Base-by-base conservation (phyloP, 2,113 vertebrate genomes). In the Pontoporia blainvillei region DNA sequence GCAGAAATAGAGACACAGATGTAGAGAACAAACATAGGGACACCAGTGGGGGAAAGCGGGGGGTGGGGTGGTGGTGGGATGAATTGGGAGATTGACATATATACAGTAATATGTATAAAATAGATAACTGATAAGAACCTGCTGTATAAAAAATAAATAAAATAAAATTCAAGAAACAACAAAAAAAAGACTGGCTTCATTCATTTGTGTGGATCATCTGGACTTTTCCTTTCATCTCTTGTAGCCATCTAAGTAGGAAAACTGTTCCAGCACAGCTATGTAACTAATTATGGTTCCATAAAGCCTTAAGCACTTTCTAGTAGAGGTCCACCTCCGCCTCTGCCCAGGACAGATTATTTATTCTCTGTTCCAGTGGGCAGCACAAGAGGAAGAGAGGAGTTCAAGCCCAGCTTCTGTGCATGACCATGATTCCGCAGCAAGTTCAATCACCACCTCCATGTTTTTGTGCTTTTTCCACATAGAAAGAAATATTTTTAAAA, bases 401-500 rank as follows among this genome's bases (percentile, higher is more conserved):
- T 20, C 34, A 41, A 20, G 36, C 39, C 8, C 34, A 67, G 23
- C 12, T 52, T 90, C 49, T 71, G 10, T 54, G 85, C 46, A 12
- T 94, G 44, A 69, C 57, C 18, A 0, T 21, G 57, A 36, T 23
- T 52, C 52, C 54, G 71, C 7, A 41, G 21, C n/a, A 83, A 76
- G 27, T 85, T 86, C 67, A 79, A 20, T 39, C 41, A 52, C 20
- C 39, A 34, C 46, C 14, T 73, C 52, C 34, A 86, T 31, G 41
- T 93, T 76, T 46, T 62, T 86, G 2, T 89, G 14, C 93, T 67
- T 90, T 39, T 7, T 71, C 64, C 57, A 84, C 44, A 90, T 41
- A 75, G 44, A 83, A 79, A 73, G 17, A 73, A 61, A 12, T 17
- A 12, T 25, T 94, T 97, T 52, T 3, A 52, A 97, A 97, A 93